Conservation (phyloP, 2,888 invertebrate genomes). For the Callimorpha dominula region DNA sequence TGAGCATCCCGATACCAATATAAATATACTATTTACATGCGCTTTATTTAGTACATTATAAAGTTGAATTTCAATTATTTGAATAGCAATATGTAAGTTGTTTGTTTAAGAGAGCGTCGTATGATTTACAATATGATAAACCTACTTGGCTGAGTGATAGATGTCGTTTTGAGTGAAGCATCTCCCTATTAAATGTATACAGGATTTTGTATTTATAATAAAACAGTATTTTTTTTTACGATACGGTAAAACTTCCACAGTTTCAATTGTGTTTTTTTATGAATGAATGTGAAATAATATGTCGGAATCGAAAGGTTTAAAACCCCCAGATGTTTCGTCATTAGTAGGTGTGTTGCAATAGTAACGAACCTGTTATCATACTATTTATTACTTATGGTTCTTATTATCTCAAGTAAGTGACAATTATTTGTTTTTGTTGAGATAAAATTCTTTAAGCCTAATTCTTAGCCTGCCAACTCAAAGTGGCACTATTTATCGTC, state of each 20-base stretch:
- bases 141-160: constrained; percentile 68
- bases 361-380: no score
- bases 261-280: no score
- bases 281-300: no score
- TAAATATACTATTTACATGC: neutral
- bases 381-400: no score
- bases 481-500: no score
- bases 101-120: constrained; percentile 45
- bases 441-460: no score
- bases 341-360: no score
- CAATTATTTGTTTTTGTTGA: no score
- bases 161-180: constrained; percentile 54
- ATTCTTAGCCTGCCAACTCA: no score
- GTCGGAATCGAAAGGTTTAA: no score
- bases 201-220: constrained; percentile 12
- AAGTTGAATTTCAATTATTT: constrained; percentile 15
- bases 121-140: constrained; percentile 70
- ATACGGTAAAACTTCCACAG: neutral
- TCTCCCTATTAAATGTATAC: constrained; percentile 12
- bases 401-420: no score
- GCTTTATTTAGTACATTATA: neutral
- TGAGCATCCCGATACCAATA: constrained; percentile 38
- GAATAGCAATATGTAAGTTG: neutral
- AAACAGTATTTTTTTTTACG: neutral
- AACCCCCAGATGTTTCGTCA: no score